These are phyloP conservation scores for Chrysocyon brachyurus DNA, from an alignment of 2,797 vertebrate genomes.

Conservation along the genomic window DNA sequence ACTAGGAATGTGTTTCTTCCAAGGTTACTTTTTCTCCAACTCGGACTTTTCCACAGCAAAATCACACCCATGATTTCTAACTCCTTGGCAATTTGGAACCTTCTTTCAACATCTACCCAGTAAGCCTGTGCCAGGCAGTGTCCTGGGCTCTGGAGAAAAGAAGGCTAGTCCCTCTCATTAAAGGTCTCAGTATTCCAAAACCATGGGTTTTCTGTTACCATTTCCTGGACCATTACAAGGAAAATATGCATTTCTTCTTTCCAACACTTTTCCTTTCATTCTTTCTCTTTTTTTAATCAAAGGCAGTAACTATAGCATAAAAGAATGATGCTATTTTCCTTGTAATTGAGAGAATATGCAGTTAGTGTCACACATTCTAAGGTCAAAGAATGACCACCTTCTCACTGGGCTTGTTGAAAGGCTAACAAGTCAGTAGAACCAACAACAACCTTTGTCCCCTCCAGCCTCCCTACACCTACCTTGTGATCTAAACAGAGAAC, in stretches of 20 bases:
- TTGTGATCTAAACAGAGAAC: neutral
- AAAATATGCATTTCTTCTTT: neutral
- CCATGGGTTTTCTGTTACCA: neutral
- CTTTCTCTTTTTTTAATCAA: neutral
- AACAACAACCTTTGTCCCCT: neutral
- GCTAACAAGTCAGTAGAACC: neutral
- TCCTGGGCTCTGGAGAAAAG: neutral
- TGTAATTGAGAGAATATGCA: neutral
- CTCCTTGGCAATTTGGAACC: neutral
- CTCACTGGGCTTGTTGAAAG: neutral
- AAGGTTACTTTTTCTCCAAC: neutral
- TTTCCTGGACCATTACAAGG: neutral
- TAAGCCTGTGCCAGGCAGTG: neutral
- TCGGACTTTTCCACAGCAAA: neutral
- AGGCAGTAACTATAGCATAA: neutral
- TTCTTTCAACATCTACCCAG: neutral
- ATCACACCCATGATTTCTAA: neutral
- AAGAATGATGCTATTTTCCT: neutral
- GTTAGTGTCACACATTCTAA: neutral
- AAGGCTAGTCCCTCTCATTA: neutral
- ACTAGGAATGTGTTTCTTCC: neutral
- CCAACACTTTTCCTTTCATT: neutral
- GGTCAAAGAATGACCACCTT: neutral
- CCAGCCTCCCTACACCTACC: rapidly evolving
- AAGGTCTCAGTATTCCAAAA: neutral